Evolutionary conservation across 2,113 vertebrate genomes (phyloP).

Genomic region (Boulengeromyrus knoepffleri): DNA sequence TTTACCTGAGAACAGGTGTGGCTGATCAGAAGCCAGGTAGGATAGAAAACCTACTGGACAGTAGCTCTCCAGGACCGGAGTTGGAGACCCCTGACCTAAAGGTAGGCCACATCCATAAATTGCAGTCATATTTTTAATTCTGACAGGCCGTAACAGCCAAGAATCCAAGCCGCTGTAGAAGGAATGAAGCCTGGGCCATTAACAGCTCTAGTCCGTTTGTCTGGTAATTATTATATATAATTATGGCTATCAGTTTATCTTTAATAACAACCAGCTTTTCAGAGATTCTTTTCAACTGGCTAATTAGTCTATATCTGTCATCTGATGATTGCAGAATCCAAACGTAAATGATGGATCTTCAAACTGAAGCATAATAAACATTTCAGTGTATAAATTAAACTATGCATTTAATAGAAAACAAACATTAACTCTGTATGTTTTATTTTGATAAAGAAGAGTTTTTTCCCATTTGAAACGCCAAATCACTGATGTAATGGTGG

Average conservation of each 20-base stretch:
- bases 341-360: background rate
- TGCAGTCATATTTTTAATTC: constrained; percentile 15
- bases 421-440: background rate
- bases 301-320: constrained; percentile 8
- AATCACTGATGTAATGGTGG: background rate
- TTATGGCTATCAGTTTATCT: constrained; percentile 32
- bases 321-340: background rate
- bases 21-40: background rate
- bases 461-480: background rate
- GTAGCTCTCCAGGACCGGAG: background rate
- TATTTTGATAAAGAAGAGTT: background rate
- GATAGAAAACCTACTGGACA: background rate
- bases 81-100: background rate
- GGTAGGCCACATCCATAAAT: background rate
- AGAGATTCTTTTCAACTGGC: constrained; percentile 23
- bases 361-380: background rate
- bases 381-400: background rate
- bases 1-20: background rate
- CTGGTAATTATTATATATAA: background rate
- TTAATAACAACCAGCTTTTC: constrained; percentile 34
- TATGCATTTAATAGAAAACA: background rate
- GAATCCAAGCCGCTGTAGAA: background rate
- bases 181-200: background rate
- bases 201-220: background rate
- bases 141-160: constrained; percentile 12